Percentiles rank a stretch among this genome's conserved stretches.
phyloP scores from a whole-genome alignment of 2,113 vertebrate genomes.

The Ovibos moschatus region DNA sequence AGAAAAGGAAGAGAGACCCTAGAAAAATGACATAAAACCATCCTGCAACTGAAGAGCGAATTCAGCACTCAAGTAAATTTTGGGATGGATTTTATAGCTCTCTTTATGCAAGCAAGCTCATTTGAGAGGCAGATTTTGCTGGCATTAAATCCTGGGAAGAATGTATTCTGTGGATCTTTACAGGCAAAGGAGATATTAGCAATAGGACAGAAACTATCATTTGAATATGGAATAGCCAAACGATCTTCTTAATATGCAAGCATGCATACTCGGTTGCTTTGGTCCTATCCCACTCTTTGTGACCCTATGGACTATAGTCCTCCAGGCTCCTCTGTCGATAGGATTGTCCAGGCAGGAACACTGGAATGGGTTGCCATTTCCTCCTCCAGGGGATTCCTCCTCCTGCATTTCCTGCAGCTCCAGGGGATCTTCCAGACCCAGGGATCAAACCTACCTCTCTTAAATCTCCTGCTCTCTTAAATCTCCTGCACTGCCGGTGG shows the following conservation, averaged over 20 bases:
- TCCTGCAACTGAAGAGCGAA: neutral
- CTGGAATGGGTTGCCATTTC: neutral
- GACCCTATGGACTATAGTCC: neutral
- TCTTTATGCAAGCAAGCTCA: slow-evolving; percentile 6
- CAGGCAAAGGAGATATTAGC: neutral
- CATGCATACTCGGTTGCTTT: neutral
- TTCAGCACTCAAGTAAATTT: slow-evolving; percentile 25
- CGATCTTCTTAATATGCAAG: neutral
- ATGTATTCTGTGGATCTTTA: neutral
- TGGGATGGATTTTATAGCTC: neutral
- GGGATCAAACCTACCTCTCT: neutral
- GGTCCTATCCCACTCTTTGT: neutral
- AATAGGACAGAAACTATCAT: neutral
- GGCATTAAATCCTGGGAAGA: neutral
- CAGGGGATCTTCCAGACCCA: neutral
- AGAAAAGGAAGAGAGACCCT: neutral
- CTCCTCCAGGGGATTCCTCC: neutral
- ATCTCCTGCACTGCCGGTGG: neutral
- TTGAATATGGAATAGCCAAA: neutral
- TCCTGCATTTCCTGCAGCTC: neutral
- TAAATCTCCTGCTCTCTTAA: neutral
- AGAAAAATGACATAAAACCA: neutral
- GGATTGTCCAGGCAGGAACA: neutral
- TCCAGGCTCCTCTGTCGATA: neutral
- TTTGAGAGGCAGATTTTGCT: neutral